A percentile compares a stretch with the other conserved stretches of the same genome.
phyloP scores from a whole-genome alignment of 2,797 vertebrate genomes.

The Loris lydekkerianus region DNA sequence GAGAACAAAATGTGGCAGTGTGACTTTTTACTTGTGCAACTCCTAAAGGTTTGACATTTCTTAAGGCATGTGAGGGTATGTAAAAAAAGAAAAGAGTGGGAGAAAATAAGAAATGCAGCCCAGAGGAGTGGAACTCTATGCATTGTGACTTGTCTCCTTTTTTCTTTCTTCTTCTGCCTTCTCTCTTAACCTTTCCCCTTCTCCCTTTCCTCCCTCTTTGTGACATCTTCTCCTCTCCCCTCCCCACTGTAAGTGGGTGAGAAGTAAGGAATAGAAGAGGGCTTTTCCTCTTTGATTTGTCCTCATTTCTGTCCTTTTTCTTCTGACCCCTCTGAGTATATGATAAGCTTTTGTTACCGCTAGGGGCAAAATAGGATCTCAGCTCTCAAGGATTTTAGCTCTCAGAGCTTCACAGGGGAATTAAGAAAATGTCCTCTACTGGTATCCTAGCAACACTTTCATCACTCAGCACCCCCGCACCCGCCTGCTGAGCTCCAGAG shows the following conservation, averaged over 20 bases:
- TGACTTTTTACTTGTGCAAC: constrained; percentile 70
- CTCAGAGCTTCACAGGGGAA: constrained; percentile 74
- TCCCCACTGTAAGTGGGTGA: constrained; percentile 6
- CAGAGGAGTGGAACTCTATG: constrained; percentile 43
- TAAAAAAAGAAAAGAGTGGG: constrained; percentile 55
- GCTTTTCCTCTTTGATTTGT: constrained; percentile 50
- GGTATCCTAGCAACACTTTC: constrained; percentile 88
- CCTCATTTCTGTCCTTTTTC: background rate
- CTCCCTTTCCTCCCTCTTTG: background rate
- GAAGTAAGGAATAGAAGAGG: constrained; percentile 39
- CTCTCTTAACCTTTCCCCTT: background rate
- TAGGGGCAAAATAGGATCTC: background rate
- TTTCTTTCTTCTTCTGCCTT: background rate
- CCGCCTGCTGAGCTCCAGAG: constrained; percentile 22
- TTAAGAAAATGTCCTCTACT: constrained; percentile 84
- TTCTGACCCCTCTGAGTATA: constrained; percentile 45
- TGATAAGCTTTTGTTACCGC: constrained; percentile 63
- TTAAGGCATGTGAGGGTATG: constrained; percentile 48
- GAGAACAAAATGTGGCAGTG: constrained; percentile 66
- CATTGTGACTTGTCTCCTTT: constrained; percentile 23
- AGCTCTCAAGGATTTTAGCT: constrained; percentile 62
- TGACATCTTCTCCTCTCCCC: background rate
- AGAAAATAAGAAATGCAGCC: constrained; percentile 69
- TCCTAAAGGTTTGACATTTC: constrained; percentile 69
- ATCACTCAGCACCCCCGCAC: constrained; percentile 65